phyloP scores from a whole-genome alignment of 2,888 invertebrate genomes.

The Calephelis perditalis region DNA sequence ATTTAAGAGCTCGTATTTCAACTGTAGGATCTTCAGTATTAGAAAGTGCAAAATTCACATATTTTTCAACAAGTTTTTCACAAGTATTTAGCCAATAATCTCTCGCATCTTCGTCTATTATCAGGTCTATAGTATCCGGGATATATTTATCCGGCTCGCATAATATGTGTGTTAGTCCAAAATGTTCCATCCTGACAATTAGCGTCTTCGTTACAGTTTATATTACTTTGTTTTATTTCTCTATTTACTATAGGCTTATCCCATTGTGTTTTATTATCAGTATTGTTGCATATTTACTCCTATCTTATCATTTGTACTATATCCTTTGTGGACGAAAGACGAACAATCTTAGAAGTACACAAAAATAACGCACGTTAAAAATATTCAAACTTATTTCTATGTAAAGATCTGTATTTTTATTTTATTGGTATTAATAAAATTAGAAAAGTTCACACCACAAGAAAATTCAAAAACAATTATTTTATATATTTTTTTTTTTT shows the following conservation, averaged over 20 bases:
- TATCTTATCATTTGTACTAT: constrained; percentile 43
- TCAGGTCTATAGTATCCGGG: constrained; percentile 95
- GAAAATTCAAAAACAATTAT: neutral
- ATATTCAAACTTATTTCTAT: neutral
- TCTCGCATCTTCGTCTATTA: constrained; percentile 90
- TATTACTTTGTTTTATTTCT: constrained; percentile 26
- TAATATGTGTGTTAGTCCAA: constrained; percentile 78
- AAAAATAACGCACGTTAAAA: constrained; percentile 1
- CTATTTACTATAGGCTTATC: constrained; percentile 47
- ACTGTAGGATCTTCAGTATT: constrained; percentile 88
- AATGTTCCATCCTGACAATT: constrained; percentile 61
- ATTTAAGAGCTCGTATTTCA: constrained; percentile 86
- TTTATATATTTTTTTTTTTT: no score
- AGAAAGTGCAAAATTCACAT: constrained; percentile 87
- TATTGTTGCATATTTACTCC: constrained; percentile 48
- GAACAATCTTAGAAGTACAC: constrained; percentile 11
- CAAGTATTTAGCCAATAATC: constrained; percentile 96
- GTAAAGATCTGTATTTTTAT: no score
- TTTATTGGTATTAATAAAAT: no score
- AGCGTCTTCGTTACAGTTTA: neutral
- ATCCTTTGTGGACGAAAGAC: constrained; percentile 4
- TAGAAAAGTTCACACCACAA: neutral
- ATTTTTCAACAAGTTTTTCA: constrained; percentile 90
- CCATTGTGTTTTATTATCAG: constrained; percentile 58
- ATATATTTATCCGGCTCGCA: constrained; percentile 87